Evolutionary conservation across 2,888 invertebrate species (phyloP).

Genomic region (Hybos culiciformis): DNA sequence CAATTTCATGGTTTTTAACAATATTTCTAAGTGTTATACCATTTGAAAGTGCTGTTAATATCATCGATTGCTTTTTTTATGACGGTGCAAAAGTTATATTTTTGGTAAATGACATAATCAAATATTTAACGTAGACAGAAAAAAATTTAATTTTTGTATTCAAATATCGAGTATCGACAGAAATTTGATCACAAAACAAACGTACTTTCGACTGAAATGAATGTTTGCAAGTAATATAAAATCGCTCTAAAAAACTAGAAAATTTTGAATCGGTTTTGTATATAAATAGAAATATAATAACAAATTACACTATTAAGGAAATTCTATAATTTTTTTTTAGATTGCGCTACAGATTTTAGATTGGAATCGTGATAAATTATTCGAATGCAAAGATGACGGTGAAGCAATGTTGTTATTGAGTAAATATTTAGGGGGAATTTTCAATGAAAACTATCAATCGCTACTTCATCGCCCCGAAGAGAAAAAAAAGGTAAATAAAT

Average conservation of each 20-base stretch:
- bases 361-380: slow-evolving; percentile 70
- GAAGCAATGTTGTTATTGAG: slow-evolving; percentile 88
- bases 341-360: slow-evolving; percentile 84
- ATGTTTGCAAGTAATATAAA: too few relatives aligned
- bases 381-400: slow-evolving; percentile 82
- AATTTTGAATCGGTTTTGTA: too few relatives aligned
- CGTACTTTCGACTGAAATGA: too few relatives aligned
- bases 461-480: slow-evolving; percentile 15
- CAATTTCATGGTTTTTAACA: slow-evolving; percentile 95
- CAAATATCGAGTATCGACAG: not conserved
- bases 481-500: slow-evolving; percentile 7
- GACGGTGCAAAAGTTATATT: slow-evolving; percentile 98
- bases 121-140: not conserved
- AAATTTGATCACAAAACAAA: too few relatives aligned
- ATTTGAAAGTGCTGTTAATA: slow-evolving; percentile 91
- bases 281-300: too few relatives aligned
- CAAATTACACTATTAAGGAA: too few relatives aligned
- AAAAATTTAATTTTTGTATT: not conserved
- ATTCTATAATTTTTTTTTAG: slow-evolving; percentile 32
- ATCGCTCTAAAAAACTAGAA: too few relatives aligned
- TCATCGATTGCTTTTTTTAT: slow-evolving; percentile 96
- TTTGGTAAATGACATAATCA: slow-evolving; percentile 45
- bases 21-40: slow-evolving; percentile 96
- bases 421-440: slow-evolving; percentile 71
- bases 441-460: slow-evolving; percentile 58